phyloP scores from a whole-genome alignment of 2,113 vertebrate species.

The Gallinago paraguaiae region DNA sequence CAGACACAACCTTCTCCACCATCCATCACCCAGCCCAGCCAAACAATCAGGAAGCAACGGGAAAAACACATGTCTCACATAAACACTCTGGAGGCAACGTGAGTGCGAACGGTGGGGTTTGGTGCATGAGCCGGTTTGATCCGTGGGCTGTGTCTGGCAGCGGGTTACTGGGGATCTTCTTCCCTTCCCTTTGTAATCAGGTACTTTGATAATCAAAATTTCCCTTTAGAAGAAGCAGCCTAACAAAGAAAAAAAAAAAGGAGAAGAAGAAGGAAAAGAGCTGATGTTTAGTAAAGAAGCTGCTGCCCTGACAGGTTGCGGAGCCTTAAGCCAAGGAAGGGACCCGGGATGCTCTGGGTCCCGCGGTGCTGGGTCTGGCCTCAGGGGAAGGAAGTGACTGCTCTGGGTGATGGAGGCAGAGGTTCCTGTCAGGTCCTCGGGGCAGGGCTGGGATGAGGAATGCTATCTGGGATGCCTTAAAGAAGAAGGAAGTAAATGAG shows the following conservation, averaged over 20 bases:
- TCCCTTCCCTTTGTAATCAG: background rate
- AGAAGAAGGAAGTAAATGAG: background rate
- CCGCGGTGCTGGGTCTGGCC: background rate
- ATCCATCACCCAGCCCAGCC: conserved; percentile 43
- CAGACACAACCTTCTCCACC: conserved; percentile 24
- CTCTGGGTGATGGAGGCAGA: background rate
- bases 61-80: background rate
- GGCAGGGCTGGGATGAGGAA: background rate
- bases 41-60: background rate
- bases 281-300: background rate
- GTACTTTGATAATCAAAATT: background rate
- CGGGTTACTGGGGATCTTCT: background rate
- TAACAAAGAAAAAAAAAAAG: background rate
- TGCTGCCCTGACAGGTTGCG: background rate
- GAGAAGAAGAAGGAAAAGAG: background rate
- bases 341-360: background rate
- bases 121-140: background rate
- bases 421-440: background rate
- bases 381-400: background rate
- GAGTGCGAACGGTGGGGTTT: background rate
- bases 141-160: background rate
- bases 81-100: background rate
- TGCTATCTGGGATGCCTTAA: background rate
- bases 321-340: background rate
- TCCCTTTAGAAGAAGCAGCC: background rate